Conservation (phyloP, 2,797 vertebrate species). For the Cheirogaleus major region DNA sequence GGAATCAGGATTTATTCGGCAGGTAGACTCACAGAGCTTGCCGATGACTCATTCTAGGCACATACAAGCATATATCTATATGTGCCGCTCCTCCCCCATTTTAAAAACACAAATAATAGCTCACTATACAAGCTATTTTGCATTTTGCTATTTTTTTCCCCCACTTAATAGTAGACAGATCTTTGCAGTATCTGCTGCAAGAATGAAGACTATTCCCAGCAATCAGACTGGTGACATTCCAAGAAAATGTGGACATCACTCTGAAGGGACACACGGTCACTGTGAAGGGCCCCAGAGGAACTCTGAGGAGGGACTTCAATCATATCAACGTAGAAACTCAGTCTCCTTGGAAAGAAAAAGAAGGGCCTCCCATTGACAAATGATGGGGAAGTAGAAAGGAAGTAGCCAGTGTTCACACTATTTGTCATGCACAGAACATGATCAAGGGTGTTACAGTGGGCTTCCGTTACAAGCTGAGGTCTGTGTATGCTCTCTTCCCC, state of each 20-base stretch:
- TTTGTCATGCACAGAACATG: slow-evolving; percentile 99
- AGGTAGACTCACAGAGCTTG: neutral
- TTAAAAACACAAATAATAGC: slow-evolving; percentile 1
- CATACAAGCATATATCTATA: neutral
- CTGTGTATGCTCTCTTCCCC: slow-evolving; percentile 98
- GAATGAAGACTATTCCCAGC: slow-evolving; percentile 99
- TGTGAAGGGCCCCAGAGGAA: slow-evolving; percentile 96
- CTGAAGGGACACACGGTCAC: slow-evolving; percentile 96
- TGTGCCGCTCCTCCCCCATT: neutral
- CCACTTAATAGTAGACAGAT: neutral
- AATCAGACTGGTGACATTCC: slow-evolving; percentile 98
- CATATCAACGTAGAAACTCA: slow-evolving; percentile 98
- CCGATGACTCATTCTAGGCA: neutral
- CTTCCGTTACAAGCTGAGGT: slow-evolving; percentile 98
- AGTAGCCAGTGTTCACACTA: slow-evolving; percentile 97
- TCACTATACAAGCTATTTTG: neutral
- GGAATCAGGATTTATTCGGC: neutral
- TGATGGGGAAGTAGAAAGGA: slow-evolving; percentile 99
- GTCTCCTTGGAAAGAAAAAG: slow-evolving; percentile 94
- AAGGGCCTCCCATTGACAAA: slow-evolving; percentile 97
- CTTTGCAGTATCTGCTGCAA: slow-evolving; percentile 69
- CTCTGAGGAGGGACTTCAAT: slow-evolving; percentile 94
- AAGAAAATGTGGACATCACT: slow-evolving; percentile 91
- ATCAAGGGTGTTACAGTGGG: slow-evolving; percentile 99
- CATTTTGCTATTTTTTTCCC: neutral